Conservation (phyloP, 2,797 vertebrate genomes). For the Smutsia gigantea region DNA sequence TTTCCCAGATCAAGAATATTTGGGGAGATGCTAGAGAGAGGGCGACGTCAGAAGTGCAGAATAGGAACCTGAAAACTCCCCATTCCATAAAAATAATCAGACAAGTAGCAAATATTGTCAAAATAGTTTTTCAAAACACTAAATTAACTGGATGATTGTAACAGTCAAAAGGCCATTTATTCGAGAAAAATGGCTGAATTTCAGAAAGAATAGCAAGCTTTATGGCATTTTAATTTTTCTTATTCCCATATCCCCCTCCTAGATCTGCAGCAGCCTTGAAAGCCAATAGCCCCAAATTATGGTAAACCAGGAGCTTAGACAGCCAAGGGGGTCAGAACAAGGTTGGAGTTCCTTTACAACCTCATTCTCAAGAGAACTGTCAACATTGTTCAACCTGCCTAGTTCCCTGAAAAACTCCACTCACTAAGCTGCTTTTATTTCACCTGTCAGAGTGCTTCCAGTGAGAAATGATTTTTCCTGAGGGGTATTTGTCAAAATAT, state of each 20-base stretch:
- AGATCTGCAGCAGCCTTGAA: not conserved
- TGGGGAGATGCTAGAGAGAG: not conserved
- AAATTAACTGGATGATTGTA: not conserved
- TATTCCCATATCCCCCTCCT: not conserved
- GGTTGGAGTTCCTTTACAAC: not conserved
- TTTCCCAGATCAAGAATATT: not conserved
- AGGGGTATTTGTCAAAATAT: not conserved
- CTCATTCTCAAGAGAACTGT: not conserved
- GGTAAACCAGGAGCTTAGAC: not conserved
- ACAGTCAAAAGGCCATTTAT: not conserved
- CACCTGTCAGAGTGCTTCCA: not conserved
- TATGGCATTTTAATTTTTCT: not conserved
- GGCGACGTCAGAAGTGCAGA: not conserved
- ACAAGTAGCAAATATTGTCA: not conserved
- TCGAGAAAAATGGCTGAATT: not conserved
- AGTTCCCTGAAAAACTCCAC: not conserved
- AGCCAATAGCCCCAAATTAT: not conserved
- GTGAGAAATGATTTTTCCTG: not conserved
- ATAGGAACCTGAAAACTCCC: not conserved
- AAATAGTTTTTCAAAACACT: not conserved
- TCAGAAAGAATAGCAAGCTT: not conserved
- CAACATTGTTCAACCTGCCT: not conserved
- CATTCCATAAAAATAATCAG: not conserved
- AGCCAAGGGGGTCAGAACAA: not conserved
- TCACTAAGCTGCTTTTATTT: not conserved